Conservation (phyloP, 1,140 invertebrate genomes). For the Formica exsecta region DNA sequence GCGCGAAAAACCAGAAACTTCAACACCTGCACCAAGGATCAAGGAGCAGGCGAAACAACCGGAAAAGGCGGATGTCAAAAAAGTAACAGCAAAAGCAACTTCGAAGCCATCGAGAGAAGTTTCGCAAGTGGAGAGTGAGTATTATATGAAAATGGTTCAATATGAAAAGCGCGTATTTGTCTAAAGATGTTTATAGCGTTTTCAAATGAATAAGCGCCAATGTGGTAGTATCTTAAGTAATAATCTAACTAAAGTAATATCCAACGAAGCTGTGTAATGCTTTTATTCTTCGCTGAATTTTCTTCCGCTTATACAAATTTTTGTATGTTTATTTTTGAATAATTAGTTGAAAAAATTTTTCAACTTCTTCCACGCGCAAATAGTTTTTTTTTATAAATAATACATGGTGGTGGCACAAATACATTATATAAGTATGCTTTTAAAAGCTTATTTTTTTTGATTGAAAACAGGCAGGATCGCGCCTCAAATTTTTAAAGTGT, state of each 20-base stretch:
- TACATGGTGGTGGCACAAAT: neutral
- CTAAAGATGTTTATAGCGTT: slow-evolving; percentile 19
- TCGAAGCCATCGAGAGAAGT: slow-evolving; percentile 42
- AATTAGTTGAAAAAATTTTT: neutral
- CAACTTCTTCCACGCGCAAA: neutral
- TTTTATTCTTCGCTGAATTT: slow-evolving; percentile 21
- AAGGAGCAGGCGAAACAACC: slow-evolving; percentile 58
- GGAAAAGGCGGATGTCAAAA: slow-evolving; percentile 65
- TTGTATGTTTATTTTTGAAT: neutral
- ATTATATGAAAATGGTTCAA: slow-evolving; percentile 33
- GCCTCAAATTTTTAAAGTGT: neutral
- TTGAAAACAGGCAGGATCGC: no score
- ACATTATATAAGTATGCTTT: neutral
- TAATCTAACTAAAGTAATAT: slow-evolving; percentile 32
- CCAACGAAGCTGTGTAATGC: neutral
- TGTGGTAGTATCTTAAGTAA: slow-evolving; percentile 24
- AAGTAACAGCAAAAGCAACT: slow-evolving; percentile 32
- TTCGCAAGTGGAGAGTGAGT: slow-evolving; percentile 70
- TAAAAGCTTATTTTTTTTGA: neutral
- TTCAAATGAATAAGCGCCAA: slow-evolving; percentile 5
- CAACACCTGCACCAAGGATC: slow-evolving; percentile 68
- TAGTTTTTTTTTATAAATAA: neutral
- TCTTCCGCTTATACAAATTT: neutral
- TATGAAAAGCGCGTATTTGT: slow-evolving; percentile 46
- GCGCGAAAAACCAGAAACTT: slow-evolving; percentile 69